Percentiles rank a stretch among this genome's conserved stretches.
These are phyloP conservation scores for Nephrotoma appendiculata DNA, from an alignment of 2,888 invertebrate species.

Conservation along the genomic window DNA sequence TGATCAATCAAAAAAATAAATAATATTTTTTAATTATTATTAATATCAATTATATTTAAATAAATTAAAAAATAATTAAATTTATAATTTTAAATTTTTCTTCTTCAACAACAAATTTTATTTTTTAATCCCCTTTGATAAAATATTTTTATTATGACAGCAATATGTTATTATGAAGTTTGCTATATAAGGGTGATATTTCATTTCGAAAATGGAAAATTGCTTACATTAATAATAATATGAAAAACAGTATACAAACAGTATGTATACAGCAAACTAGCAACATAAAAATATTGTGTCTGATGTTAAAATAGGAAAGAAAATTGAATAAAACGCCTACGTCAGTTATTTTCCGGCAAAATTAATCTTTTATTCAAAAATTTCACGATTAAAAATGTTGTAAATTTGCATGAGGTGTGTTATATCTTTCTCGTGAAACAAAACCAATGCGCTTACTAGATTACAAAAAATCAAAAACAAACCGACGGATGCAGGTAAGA, in stretches of 20 bases:
- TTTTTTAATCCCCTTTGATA: neutral
- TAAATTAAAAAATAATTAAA: neutral
- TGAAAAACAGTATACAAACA: neutral
- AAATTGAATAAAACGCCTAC: neutral
- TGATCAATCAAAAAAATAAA: neutral
- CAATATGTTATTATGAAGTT: neutral
- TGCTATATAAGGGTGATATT: neutral
- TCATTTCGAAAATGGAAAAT: neutral
- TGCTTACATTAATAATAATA: neutral
- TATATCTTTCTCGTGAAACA: no score
- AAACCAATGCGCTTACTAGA: no score
- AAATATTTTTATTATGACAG: neutral
- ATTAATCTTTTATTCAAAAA: neutral
- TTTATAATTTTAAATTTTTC: neutral
- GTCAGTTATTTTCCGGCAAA: neutral
- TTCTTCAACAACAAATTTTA: neutral
- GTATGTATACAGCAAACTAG: neutral
- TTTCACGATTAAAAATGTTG: no score
- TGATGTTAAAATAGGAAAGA: neutral
- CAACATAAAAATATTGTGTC: neutral
- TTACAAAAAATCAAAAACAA: no score
- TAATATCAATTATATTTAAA: neutral
- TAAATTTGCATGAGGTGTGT: no score
- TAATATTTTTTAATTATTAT: neutral
- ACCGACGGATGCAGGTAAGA: no score